Conservation (phyloP, 2,888 invertebrate genomes). For the Ophioninae sp. region DNA sequence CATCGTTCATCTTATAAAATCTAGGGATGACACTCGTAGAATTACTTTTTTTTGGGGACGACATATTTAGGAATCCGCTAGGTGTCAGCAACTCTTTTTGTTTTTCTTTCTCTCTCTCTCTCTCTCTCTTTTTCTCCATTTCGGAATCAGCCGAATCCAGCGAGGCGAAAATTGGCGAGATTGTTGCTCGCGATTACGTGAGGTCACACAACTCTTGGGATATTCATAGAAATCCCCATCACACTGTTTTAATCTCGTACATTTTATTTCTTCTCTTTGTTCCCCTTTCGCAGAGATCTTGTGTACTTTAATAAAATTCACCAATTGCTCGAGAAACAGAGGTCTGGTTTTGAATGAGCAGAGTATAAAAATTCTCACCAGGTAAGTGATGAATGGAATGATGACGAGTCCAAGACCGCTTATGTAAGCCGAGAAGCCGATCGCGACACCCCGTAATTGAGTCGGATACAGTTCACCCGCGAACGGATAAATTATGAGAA, state of each 20-base stretch:
- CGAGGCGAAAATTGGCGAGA: neutral
- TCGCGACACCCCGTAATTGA: slow-evolving; percentile 93
- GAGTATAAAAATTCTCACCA: slow-evolving; percentile 84
- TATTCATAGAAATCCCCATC: slow-evolving; percentile 11
- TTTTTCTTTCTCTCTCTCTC: neutral
- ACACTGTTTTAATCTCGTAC: neutral
- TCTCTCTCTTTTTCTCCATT: neutral
- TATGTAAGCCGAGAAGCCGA: slow-evolving; percentile 94
- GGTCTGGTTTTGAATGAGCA: neutral
- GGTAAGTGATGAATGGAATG: slow-evolving; percentile 94
- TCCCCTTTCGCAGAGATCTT: slow-evolving; percentile 56
- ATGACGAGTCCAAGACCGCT: slow-evolving; percentile 93
- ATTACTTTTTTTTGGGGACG: too few species aligned
- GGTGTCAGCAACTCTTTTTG: neutral
- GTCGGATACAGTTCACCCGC: slow-evolving; percentile 96
- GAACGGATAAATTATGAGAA: slow-evolving; percentile 95
- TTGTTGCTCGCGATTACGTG: neutral
- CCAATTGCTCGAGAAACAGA: slow-evolving; percentile 50
- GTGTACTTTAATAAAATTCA: slow-evolving; percentile 65
- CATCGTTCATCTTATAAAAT: neutral
- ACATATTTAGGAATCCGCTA: neutral
- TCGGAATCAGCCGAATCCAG: neutral
- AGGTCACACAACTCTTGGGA: neutral
- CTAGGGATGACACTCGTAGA: neutral
- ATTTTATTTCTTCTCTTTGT: slow-evolving; percentile 11